Evolutionary conservation across 2,888 invertebrate genomes (phyloP).

Genomic region (Gandaritis pyraliata): DNA sequence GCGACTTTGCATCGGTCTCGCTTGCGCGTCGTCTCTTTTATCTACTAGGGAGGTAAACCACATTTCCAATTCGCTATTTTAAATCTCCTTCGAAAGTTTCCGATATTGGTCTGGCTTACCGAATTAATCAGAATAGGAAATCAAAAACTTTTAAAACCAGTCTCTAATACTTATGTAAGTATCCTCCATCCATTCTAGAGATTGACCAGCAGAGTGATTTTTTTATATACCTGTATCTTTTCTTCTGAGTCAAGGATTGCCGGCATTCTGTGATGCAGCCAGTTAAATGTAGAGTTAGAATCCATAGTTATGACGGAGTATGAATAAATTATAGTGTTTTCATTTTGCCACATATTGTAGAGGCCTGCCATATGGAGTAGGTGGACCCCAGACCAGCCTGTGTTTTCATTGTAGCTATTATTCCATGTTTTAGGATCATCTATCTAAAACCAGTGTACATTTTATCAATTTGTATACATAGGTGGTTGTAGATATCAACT

Average conservation of each 20-base stretch:
- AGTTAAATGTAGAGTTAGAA: constrained; percentile 86
- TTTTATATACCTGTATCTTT: constrained; percentile 81
- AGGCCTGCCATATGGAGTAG: constrained; percentile 91
- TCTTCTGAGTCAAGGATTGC: constrained; percentile 89
- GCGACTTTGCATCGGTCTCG: too few relatives aligned
- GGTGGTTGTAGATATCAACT: neutral
- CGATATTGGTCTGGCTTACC: too few relatives aligned
- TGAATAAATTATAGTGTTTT: constrained; percentile 86
- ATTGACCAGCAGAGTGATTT: too few relatives aligned
- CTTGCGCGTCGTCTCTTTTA: too few relatives aligned
- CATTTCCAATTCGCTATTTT: too few relatives aligned
- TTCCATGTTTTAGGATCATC: constrained; percentile 84
- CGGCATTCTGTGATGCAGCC: constrained; percentile 93
- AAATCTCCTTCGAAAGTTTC: too few relatives aligned
- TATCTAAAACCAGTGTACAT: constrained; percentile 56
- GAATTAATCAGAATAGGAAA: too few relatives aligned
- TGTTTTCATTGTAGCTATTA: constrained; percentile 72
- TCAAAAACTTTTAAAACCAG: too few relatives aligned
- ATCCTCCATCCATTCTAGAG: too few relatives aligned
- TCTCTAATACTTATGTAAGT: too few relatives aligned
- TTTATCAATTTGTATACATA: neutral
- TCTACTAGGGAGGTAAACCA: too few relatives aligned
- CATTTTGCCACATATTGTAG: constrained; percentile 87
- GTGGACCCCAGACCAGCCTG: constrained; percentile 86
- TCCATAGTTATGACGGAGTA: constrained; percentile 92